Evolutionary conservation across 2,888 invertebrate species (phyloP), one percentile per base, ranked within the genome.

Genomic region (Drosophila yooni): DNA sequence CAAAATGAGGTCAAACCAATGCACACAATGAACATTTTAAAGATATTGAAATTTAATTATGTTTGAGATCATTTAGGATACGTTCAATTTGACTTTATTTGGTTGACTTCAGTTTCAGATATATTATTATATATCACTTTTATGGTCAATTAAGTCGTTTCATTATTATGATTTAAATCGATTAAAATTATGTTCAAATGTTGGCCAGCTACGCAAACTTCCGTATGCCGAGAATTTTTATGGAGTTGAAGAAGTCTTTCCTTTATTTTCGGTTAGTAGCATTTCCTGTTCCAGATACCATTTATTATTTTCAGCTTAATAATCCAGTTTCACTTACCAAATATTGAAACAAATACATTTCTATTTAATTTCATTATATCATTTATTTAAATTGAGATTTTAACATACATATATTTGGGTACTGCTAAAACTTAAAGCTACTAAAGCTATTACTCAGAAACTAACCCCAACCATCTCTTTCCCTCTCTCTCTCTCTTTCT

Each of bases 381-480:
- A 52, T 69, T 70, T 70, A 63, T 73, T 50, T 38, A 33, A 34
- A 21, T 58, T 31, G 50, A 40, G 48, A 56, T 34, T 29, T 63
- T 67, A 50, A 36, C 51, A 65, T 75, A 65, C 29, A 57, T 21
- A 70, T 43, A 59, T 68, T 50, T 67, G 50, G 8, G 52, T 71
- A 65, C 21, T 63, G 76, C 79, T 83, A 78, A 67, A 78, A 78
- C 87, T 87, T 90, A 87, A 31, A 25, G 29, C 89, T 87, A 87
- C 90, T 90, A 87, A 90, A 87, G 87, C 87, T 88, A 79, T 83
- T 50, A 46, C 66, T 65, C 66, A 70, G 54, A 54, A 46, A 64
- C 61, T 53, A 34, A 29, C 31, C 21, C 50, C 11, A n/a, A 29
- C 33, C 25, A n/a, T 25, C 31, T 43, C 13, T 4, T 0, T 36